phyloP scores from a whole-genome alignment of 2,888 invertebrate genomes.

The Seira musarum region DNA sequence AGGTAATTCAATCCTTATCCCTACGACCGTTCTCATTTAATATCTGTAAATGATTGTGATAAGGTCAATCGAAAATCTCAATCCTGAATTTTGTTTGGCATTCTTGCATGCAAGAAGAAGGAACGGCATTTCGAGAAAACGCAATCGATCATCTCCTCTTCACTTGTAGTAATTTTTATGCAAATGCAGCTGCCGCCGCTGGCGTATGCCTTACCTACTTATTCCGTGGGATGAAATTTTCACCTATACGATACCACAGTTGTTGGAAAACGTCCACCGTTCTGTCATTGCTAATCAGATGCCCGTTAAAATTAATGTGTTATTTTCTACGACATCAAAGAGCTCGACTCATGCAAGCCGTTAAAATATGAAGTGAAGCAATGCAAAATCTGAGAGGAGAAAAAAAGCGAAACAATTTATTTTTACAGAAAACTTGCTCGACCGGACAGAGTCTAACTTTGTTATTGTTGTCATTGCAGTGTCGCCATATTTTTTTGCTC shows the following conservation, averaged over 20 bases:
- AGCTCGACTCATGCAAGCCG: not conserved
- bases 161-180: not conserved
- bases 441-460: constrained; percentile 3
- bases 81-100: too few species aligned
- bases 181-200: not conserved
- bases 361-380: not conserved
- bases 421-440: constrained; percentile 5
- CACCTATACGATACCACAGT: not conserved
- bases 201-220: too few species aligned
- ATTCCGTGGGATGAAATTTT: too few species aligned
- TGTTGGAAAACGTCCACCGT: constrained; percentile 43
- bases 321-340: not conserved
- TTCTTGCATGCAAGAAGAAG: not conserved
- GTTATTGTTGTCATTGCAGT: constrained; percentile 10
- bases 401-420: constrained; percentile 10
- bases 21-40: too few species aligned
- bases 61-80: too few species aligned
- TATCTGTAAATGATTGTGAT: too few species aligned
- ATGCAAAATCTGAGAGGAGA: not conserved
- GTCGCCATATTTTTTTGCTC: not conserved
- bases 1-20: too few species aligned
- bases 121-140: not conserved
- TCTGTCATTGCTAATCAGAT: constrained; percentile 14
- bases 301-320: constrained; percentile 21
- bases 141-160: too few species aligned